These are phyloP conservation scores for Spinus olivaceus DNA, from an alignment of 2,797 vertebrate species.

Conservation along the genomic window DNA sequence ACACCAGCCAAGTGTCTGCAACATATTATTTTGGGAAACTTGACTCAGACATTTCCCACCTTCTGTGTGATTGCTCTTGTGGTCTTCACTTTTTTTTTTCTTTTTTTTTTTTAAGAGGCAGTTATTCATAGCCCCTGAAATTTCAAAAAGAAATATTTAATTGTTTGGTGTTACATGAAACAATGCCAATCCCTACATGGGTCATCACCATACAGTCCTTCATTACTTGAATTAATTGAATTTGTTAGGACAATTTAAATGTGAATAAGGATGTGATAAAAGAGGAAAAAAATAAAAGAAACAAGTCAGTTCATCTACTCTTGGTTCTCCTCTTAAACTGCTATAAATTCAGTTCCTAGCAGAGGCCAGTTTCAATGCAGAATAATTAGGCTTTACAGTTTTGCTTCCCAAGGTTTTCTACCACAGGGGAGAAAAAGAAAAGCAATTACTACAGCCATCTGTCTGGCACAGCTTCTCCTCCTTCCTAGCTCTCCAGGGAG, in stretches of 20 bases:
- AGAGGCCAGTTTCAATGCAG: background rate
- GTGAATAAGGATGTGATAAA: background rate
- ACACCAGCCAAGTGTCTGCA: background rate
- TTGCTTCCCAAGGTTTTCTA: background rate
- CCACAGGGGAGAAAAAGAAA: background rate
- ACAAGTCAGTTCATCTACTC: background rate
- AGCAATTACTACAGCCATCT: slow-evolving; percentile 12
- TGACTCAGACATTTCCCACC: background rate
- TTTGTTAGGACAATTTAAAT: background rate
- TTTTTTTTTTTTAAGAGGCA: background rate
- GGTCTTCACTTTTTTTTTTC: background rate
- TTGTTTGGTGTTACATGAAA: background rate
- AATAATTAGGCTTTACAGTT: background rate
- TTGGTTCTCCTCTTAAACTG: background rate
- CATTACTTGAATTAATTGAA: background rate
- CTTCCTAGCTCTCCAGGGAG: background rate
- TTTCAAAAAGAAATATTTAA: background rate
- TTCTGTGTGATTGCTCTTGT: background rate
- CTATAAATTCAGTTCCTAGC: background rate
- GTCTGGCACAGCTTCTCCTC: background rate
- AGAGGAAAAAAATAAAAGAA: background rate
- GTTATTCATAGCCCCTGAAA: background rate
- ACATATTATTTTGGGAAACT: background rate
- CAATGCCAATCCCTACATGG: background rate
- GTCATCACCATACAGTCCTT: background rate